Evolutionary conservation across 2,888 invertebrate genomes (phyloP).

Genomic region (Scelioninae gen. 1): DNA sequence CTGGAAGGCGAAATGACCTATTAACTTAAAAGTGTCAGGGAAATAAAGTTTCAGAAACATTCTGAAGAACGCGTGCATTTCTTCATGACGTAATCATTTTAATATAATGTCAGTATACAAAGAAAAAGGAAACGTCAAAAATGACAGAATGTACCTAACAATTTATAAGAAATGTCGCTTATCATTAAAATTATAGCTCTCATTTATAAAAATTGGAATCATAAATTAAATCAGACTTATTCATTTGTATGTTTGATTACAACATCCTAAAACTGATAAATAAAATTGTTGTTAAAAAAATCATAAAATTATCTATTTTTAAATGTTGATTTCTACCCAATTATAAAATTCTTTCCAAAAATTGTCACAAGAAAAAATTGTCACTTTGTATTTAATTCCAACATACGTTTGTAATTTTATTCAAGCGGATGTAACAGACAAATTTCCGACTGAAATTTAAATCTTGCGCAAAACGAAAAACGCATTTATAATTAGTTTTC

Average conservation of each 20-base stretch:
- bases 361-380: no score
- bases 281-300: no score
- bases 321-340: neutral
- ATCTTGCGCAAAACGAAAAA: conserved; percentile 14
- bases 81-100: neutral
- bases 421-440: neutral
- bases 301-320: neutral
- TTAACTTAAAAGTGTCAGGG: conserved; percentile 14
- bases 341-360: no score
- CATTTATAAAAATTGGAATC: neutral
- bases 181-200: neutral
- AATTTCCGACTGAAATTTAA: neutral
- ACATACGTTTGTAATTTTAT: no score
- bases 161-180: no score
- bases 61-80: neutral
- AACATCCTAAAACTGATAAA: no score
- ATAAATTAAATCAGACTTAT: neutral
- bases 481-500: conserved; percentile 11
- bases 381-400: no score
- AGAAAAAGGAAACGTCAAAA: neutral
- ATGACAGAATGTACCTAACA: neutral
- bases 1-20: conserved; percentile 22
- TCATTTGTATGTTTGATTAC: neutral
- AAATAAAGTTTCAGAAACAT: conserved; percentile 1
- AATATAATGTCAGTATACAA: neutral